Base-by-base conservation (phyloP, 1,140 invertebrate species). In the Saxidomus purpurata region DNA sequence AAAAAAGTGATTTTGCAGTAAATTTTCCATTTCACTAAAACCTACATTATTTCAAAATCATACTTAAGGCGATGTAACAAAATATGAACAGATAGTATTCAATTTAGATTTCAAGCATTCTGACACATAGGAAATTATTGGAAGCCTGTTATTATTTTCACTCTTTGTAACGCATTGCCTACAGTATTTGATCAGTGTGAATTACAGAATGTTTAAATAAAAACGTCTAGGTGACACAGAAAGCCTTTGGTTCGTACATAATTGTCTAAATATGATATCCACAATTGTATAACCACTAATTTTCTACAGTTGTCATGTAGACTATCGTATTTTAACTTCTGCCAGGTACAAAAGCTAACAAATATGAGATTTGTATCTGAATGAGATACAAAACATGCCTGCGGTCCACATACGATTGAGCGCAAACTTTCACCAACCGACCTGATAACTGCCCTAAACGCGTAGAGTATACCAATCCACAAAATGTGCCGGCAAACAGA, bases 241-340 rank as follows among this genome's bases (percentile, higher is more conserved):
- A 28, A 28, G 4, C 2, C 59, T 28, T 63, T 63, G n/a, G 28
- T 63, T 63, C 59, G 25, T 28, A 28, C n/a, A 28, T 63, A 63
- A 63, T 63, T 63, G n/a, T 63, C 59, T 63, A 63, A 22, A 63
- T 63, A 63, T 63, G 59, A 63, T 63, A 63, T 63, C 59, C 25
- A 9, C 25, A 25, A 63, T 63, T 63, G 59, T 28, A 63, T 63
- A 63, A 63, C 59, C n/a, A 63, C n/a, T 28, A 63, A 63, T 63
- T 63, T 63, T 63, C 59, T 28, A 25, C 59, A 63, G 28, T 63
- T 25, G 59, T 28, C 25, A 2, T 28, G 4, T 1, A 63, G 28
- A 63, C n/a, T 63, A 63, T 63, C 59, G 28, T 22, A 63, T 63
- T 63, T 28, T 28, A 15, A 6, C 19, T 28, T 25, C 4, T 28